These are phyloP conservation scores for Chaetorhynchus papuensis DNA, from an alignment of 2,113 vertebrate genomes.

Conservation along the genomic window DNA sequence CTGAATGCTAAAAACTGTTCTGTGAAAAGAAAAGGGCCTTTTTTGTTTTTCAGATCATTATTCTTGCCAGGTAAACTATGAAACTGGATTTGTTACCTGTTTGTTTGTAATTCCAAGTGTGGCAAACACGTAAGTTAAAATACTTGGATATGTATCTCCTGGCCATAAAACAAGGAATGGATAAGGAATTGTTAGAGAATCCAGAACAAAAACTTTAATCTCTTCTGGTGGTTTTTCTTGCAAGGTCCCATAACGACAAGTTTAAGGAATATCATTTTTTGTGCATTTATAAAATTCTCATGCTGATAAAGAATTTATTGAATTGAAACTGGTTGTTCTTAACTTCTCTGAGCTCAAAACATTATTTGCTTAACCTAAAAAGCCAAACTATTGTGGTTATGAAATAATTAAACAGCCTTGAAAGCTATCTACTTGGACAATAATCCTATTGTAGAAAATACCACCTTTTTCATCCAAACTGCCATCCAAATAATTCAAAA, in stretches of 20 bases:
- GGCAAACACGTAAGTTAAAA: neutral
- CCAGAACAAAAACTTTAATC: neutral
- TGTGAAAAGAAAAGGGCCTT: neutral
- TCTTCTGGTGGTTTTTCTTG: neutral
- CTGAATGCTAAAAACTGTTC: neutral
- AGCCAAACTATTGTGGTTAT: neutral
- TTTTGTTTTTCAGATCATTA: neutral
- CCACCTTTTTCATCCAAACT: neutral
- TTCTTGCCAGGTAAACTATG: neutral
- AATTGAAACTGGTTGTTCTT: neutral
- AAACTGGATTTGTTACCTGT: neutral
- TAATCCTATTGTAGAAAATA: neutral
- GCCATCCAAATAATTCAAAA: neutral
- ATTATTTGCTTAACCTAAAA: neutral
- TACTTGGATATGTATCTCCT: neutral
- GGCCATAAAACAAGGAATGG: neutral
- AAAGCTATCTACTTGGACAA: neutral
- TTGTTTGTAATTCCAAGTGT: neutral
- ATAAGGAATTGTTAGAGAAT: neutral
- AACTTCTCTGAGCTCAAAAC: neutral
- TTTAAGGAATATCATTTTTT: neutral
- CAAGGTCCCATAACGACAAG: neutral
- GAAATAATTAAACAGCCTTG: constrained; percentile 27
- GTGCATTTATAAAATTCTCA: neutral
- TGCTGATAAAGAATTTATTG: neutral